Evolutionary conservation across 2,113 vertebrate genomes (phyloP), one percentile per base, ranked within the genome.

Genomic region (Cephalopterus ornatus): DNA sequence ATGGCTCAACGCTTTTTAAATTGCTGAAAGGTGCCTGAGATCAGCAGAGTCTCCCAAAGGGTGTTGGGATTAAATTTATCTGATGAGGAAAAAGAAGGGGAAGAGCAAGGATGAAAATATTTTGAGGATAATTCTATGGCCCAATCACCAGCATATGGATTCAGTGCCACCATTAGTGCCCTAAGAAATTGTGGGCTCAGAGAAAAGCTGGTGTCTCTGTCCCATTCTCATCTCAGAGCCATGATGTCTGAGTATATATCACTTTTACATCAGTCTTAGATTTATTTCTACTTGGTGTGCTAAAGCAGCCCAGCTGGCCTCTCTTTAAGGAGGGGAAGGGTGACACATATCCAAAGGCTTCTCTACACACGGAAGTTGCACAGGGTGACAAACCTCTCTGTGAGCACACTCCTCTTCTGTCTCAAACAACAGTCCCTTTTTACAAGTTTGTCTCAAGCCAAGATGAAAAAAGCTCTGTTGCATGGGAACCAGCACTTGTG

Each of bases 1-100:
- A 92, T 77, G 73, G 67, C 59, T 95, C 89, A 93, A 66, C 76
- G 63, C 14, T n/a, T 91, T 89, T 77, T 46, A 52, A 89, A 73
- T 35, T 83, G n/a, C 37, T 89, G 52, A 88, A 91, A 42, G 35
- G 56, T 68, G 24, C 14, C 52, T 88, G 68, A 76, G 47, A 77
- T 93, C 82, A 94, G 47, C 75, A 74, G 80, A 62, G 35, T 83
- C 47, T 88, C 50, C 35, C 37, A 41, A 59, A 78, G 23, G 5
- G 5, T 63, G 10, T 39, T 62, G 32, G 42, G 50, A 86, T 92
- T 92, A 56, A 67, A 61, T 61, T 74, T 59, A 37, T 70, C 39
- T 80, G 67, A 92, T 24, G 37, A 85, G 42, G 53, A 79, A 65
- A 26, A 18, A 76, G 55, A 67, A 68, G 12, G 14, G 14, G 47